Conservation (phyloP, 2,888 invertebrate genomes). For the Lasius platythorax region DNA sequence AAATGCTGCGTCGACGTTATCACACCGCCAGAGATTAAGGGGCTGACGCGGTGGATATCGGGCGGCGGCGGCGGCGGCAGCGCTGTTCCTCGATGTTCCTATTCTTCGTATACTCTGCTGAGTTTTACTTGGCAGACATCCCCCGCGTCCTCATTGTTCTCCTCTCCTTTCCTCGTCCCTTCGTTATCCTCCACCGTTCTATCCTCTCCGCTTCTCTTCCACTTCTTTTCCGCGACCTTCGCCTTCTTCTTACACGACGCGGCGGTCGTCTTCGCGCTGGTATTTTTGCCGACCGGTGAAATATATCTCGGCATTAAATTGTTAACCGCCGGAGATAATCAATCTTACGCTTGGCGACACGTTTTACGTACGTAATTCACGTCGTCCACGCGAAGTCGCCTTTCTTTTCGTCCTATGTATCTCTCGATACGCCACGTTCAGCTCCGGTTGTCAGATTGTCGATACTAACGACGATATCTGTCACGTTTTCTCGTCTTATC, state of each 20-base stretch:
- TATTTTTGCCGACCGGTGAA: background rate
- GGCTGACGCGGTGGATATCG: constrained; percentile 83
- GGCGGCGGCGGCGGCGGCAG: constrained; percentile 51
- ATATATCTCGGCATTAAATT: constrained; percentile 30
- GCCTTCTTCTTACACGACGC: constrained; percentile 14
- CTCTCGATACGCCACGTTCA: constrained; percentile 9
- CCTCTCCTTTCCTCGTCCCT: constrained; percentile 48
- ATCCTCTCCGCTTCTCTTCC: background rate
- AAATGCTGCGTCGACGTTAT: constrained; percentile 85
- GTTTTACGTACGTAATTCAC: constrained; percentile 41
- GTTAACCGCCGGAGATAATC: constrained; percentile 50
- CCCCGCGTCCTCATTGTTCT: constrained; percentile 77
- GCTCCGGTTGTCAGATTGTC: constrained; percentile 34
- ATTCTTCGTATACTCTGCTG: constrained; percentile 83
- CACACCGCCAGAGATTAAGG: constrained; percentile 82
- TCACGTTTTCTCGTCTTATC: constrained; percentile 21
- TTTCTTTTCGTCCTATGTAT: background rate
- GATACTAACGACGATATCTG: constrained; percentile 26
- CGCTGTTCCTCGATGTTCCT: constrained; percentile 72
- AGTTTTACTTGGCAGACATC: constrained; percentile 83
- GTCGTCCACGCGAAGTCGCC: background rate
- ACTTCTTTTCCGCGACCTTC: background rate
- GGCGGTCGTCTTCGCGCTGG: background rate
- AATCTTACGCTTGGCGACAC: constrained; percentile 46
- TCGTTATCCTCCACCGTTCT: constrained; percentile 43